phyloP scores from a whole-genome alignment of 1,140 invertebrate species.

The Alviniconcha marisindica region DNA sequence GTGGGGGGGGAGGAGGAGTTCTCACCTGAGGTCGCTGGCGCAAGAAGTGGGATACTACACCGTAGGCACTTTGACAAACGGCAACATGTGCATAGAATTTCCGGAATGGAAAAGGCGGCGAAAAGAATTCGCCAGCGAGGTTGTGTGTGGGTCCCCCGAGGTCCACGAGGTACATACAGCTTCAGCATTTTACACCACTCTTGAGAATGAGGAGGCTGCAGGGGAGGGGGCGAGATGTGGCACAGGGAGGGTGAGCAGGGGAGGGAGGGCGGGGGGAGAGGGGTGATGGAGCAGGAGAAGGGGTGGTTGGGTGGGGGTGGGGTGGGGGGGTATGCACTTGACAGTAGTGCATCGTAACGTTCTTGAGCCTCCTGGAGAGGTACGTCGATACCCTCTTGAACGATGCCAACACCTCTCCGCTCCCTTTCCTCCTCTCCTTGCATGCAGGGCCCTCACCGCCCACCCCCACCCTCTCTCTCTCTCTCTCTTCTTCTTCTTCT shows the following conservation, averaged over 20 bases:
- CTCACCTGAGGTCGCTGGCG: background rate
- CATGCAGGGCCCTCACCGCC: background rate
- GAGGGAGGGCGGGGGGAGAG: background rate
- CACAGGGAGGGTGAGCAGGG: constrained; percentile 13
- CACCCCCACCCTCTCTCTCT: background rate
- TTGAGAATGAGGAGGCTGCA: background rate
- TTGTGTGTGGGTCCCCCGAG: background rate
- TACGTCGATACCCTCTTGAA: no score
- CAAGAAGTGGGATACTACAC: no score
- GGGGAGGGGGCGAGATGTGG: no score
- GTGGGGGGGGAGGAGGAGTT: background rate
- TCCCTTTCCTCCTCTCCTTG: background rate
- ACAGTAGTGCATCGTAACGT: no score
- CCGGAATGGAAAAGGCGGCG: constrained; percentile 33
- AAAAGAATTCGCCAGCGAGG: constrained; percentile 18
- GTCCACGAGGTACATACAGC: constrained; percentile 8
- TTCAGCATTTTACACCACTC: constrained; percentile 12
- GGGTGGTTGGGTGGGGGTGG: no score
- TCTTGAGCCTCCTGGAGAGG: no score
- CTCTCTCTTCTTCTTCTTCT: background rate
- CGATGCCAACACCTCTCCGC: background rate
- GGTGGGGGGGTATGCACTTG: background rate
- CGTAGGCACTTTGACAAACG: constrained; percentile 35
- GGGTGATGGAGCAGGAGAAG: background rate
- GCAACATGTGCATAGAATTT: constrained; percentile 42